phyloP scores from a whole-genome alignment of 2,113 vertebrate genomes.

The Odontesthes bonariensis region DNA sequence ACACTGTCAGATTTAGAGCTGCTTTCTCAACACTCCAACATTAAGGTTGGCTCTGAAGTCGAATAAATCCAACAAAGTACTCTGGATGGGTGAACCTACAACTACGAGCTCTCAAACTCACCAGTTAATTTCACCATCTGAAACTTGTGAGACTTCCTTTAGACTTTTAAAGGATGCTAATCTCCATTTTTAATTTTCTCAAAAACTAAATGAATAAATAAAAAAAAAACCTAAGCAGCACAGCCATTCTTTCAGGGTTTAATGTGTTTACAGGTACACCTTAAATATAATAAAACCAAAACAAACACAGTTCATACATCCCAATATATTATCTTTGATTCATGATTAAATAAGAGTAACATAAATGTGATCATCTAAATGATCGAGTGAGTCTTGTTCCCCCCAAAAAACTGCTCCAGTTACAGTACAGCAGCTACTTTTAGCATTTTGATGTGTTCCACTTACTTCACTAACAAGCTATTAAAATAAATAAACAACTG shows the following conservation, averaged over 20 bases:
- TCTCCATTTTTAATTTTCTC: neutral
- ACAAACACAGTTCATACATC: slow-evolving; percentile 21
- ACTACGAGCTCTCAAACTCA: too few species aligned
- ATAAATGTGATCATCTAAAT: slow-evolving; percentile 23
- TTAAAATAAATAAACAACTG: slow-evolving; percentile 46
- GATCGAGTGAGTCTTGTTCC: slow-evolving; percentile 13
- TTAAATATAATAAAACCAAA: slow-evolving; percentile 47
- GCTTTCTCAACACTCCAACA: too few species aligned
- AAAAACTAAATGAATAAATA: neutral
- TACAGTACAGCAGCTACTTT: slow-evolving; percentile 32
- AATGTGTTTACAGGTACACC: slow-evolving; percentile 44
- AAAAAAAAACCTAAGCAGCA: neutral
- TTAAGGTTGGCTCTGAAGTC: too few species aligned
- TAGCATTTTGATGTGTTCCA: slow-evolving; percentile 22
- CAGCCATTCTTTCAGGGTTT: slow-evolving; percentile 24
- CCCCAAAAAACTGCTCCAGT: slow-evolving; percentile 11
- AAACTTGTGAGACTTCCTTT: too few species aligned
- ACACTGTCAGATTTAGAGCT: too few species aligned
- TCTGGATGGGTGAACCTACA: too few species aligned
- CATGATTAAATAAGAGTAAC: slow-evolving; percentile 31
- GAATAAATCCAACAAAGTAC: too few species aligned
- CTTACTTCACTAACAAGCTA: slow-evolving; percentile 11
- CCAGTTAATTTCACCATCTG: too few species aligned
- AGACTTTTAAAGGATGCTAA: too few species aligned
- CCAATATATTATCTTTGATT: slow-evolving; percentile 32